Conservation (phyloP, 2,888 invertebrate genomes). For the Nezara viridula region DNA sequence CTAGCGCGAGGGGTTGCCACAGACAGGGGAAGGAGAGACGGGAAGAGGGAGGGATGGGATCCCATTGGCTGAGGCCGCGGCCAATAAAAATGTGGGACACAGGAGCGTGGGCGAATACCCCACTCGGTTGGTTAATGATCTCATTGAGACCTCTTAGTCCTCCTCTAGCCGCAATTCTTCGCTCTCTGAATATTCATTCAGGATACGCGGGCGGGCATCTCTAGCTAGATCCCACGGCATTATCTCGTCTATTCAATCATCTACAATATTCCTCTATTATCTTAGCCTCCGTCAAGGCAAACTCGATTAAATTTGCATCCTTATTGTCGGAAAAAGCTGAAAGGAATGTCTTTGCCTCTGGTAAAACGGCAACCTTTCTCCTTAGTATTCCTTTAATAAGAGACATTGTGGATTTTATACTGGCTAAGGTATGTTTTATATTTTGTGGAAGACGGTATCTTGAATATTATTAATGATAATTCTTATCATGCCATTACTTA, state of each 20-base stretch:
- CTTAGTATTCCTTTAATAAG: neutral
- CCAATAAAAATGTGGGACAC: slow-evolving; percentile 11
- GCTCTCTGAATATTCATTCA: slow-evolving; percentile 5
- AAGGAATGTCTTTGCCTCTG: neutral
- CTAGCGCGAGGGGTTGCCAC: neutral
- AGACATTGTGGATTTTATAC: neutral
- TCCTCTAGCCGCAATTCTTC: neutral
- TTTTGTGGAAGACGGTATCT: no score
- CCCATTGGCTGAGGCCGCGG: neutral
- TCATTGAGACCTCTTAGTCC: neutral
- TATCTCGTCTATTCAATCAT: slow-evolving; percentile 37
- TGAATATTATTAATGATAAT: no score
- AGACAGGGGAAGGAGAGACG: neutral
- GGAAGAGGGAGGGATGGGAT: neutral
- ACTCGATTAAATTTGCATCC: slow-evolving; percentile 34
- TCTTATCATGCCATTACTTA: no score
- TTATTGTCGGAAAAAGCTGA: neutral
- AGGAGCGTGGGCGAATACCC: slow-evolving; percentile 6
- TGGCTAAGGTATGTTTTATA: no score
- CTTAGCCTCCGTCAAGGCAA: neutral
- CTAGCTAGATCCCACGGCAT: slow-evolving; percentile 13
- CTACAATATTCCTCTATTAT: slow-evolving; percentile 29
- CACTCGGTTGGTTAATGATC: slow-evolving; percentile 42
- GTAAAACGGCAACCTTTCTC: neutral
- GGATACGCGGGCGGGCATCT: neutral